These are phyloP conservation scores for Athripsodes cinereus DNA, from an alignment of 2,888 invertebrate genomes.

Conservation along the genomic window DNA sequence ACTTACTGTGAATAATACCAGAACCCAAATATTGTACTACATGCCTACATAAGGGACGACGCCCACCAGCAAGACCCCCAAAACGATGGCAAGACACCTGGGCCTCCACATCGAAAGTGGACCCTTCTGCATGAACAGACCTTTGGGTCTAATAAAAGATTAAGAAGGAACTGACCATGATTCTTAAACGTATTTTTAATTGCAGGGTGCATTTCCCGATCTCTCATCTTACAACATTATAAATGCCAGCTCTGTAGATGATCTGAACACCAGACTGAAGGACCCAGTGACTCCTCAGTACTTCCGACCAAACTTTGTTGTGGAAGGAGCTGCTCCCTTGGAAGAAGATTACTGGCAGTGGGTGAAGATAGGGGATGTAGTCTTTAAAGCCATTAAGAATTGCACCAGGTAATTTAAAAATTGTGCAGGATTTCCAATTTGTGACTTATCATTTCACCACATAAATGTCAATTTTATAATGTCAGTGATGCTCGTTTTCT, in stretches of 20 bases:
- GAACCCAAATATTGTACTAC: too few relatives aligned
- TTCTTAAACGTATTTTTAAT: too few relatives aligned
- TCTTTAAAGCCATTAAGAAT: conserved; percentile 59
- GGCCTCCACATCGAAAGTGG: too few relatives aligned
- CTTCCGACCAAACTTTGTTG: conserved; percentile 66
- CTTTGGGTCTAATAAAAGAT: too few relatives aligned
- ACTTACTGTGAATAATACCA: too few relatives aligned
- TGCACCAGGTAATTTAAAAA: conserved; percentile 49
- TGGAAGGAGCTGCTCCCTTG: conserved; percentile 52
- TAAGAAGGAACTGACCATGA: too few relatives aligned
- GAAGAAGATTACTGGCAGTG: conserved; percentile 69
- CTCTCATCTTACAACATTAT: conserved; percentile 62
- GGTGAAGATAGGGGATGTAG: conserved; percentile 58
- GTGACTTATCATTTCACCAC: not conserved
- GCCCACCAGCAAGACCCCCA: too few relatives aligned
- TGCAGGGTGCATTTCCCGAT: conserved; percentile 61
- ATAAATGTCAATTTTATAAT: too few relatives aligned
- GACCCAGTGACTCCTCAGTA: conserved; percentile 47
- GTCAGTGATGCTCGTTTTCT: too few relatives aligned
- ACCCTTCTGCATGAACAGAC: too few relatives aligned
- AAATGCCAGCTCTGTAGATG: conserved; percentile 59
- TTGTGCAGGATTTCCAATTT: not conserved
- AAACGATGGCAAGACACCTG: too few relatives aligned
- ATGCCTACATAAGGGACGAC: too few relatives aligned
- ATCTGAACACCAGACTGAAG: conserved; percentile 56